Evolutionary conservation across 2,797 vertebrate species (phyloP).

Genomic region (Craterocephalus amniculus): DNA sequence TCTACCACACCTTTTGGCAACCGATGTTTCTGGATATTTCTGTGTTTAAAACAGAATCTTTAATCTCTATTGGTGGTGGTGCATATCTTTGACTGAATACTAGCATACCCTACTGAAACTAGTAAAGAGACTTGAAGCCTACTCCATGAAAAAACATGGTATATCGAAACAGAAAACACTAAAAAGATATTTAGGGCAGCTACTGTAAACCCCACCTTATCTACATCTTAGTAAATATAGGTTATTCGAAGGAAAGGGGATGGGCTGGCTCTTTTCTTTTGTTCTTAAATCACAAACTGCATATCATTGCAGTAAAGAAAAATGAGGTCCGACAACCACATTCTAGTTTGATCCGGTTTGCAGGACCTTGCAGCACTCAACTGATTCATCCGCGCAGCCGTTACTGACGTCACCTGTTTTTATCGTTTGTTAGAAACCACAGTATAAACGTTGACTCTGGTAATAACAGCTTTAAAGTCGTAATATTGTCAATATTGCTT

Average conservation of each 20-base stretch:
- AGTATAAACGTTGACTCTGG: neutral
- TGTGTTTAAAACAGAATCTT: slow-evolving; percentile 3
- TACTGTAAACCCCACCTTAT: neutral
- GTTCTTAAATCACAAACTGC: slow-evolving; percentile 50
- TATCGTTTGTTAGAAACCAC: neutral
- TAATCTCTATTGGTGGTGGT: neutral
- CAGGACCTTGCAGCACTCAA: slow-evolving; percentile 27
- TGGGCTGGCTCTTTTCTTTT: slow-evolving; percentile 57
- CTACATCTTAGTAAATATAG: neutral
- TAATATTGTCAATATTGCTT: neutral
- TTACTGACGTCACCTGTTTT: slow-evolving; percentile 72
- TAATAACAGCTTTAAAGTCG: neutral
- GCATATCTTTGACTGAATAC: rapidly evolving
- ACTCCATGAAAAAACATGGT: neutral
- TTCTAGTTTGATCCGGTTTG: slow-evolving; percentile 80
- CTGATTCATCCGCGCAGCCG: slow-evolving; percentile 70
- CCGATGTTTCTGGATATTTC: slow-evolving; percentile 52
- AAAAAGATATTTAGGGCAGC: neutral
- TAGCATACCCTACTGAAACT: neutral
- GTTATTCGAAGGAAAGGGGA: slow-evolving; percentile 7
- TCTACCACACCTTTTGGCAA: neutral
- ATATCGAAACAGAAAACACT: neutral
- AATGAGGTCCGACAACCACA: slow-evolving; percentile 61
- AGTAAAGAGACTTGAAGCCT: neutral
- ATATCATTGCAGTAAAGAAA: slow-evolving; percentile 66